Conservation (phyloP, 2,888 invertebrate genomes). For the Eupeodes latifasciatus region DNA sequence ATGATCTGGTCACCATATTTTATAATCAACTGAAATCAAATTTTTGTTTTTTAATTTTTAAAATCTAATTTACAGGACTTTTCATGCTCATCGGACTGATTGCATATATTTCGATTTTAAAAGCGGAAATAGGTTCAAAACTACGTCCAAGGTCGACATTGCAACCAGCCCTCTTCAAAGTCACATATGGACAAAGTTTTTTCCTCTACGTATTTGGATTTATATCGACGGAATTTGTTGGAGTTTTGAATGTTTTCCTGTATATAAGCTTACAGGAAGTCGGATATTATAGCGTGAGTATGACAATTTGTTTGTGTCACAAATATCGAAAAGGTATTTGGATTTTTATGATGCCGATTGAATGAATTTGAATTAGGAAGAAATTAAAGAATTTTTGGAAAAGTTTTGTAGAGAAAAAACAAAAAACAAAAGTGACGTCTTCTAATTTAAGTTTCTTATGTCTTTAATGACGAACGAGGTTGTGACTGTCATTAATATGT, state of each 20-base stretch:
- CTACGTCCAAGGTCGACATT: constrained; percentile 91
- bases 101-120: constrained; percentile 96
- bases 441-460: too few relatives aligned
- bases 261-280: constrained; percentile 87
- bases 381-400: too few relatives aligned
- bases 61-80: constrained; percentile 87
- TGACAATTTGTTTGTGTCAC: background rate
- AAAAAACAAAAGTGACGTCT: too few relatives aligned
- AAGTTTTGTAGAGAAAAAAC: too few relatives aligned
- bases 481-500: too few relatives aligned
- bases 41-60: constrained; percentile 20
- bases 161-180: constrained; percentile 92
- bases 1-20: constrained; percentile 11
- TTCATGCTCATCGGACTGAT: constrained; percentile 95
- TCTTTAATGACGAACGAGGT: too few relatives aligned
- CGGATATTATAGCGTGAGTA: constrained; percentile 82
- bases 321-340: too few relatives aligned
- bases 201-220: constrained; percentile 93
- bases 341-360: too few relatives aligned
- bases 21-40: background rate
- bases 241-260: constrained; percentile 93
- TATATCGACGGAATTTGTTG: constrained; percentile 92
- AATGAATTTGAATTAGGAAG: too few relatives aligned
- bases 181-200: constrained; percentile 95
- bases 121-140: constrained; percentile 95